A percentile compares a stretch with the other conserved stretches of the same genome.
Conservation (phyloP, 1,140 invertebrate genomes). For the Watersipora subatra region DNA sequence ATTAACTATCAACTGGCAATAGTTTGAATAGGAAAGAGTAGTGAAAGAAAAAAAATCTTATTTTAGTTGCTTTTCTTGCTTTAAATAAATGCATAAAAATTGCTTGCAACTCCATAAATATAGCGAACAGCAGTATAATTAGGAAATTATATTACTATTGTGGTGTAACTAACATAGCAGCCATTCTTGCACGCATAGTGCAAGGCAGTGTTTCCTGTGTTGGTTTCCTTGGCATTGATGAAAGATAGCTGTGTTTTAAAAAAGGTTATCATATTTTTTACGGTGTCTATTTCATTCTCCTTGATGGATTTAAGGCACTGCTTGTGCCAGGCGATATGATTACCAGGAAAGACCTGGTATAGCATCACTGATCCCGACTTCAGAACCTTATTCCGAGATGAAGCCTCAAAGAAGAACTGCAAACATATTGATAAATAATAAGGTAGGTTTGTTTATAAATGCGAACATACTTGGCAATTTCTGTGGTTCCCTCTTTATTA, state of each 20-base stretch:
- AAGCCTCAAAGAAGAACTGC: slow-evolving; percentile 27
- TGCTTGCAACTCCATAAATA: too few species aligned
- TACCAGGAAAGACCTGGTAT: slow-evolving; percentile 37
- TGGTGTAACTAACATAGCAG: slow-evolving; percentile 24
- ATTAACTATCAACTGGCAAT: too few species aligned
- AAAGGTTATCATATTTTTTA: slow-evolving; percentile 32
- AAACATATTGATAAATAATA: too few species aligned
- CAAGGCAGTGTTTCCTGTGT: slow-evolving; percentile 29
- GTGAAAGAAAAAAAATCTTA: too few species aligned
- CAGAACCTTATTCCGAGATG: slow-evolving; percentile 31
- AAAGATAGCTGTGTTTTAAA: slow-evolving; percentile 26
- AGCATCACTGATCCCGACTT: slow-evolving; percentile 28
- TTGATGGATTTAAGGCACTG: slow-evolving; percentile 26
- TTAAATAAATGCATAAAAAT: too few species aligned
- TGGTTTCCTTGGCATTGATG: slow-evolving; percentile 31
- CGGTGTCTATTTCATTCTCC: slow-evolving; percentile 29
- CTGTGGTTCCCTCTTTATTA: too few species aligned
- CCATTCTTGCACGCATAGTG: slow-evolving; percentile 31
- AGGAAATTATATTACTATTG: too few species aligned
- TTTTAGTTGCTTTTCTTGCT: too few species aligned
- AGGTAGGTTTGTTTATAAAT: too few species aligned
- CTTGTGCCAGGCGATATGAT: slow-evolving; percentile 26
- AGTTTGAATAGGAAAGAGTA: too few species aligned
- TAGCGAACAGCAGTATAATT: too few species aligned
- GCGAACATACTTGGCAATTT: too few species aligned